phyloP scores from a whole-genome alignment of 2,888 invertebrate species.

The Macrophya annulata region DNA sequence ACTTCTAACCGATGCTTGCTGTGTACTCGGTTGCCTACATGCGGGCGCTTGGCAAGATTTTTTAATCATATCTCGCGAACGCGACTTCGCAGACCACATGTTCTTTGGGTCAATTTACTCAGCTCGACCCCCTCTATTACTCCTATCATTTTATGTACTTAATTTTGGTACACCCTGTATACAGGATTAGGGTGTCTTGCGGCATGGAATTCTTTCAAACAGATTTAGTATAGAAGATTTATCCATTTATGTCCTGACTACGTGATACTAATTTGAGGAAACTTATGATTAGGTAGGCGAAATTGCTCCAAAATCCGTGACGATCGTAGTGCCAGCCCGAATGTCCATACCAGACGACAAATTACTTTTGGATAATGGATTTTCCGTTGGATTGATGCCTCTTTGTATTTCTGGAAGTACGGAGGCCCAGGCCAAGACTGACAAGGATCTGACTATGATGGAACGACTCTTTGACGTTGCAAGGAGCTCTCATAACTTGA shows the following conservation, averaged over 20 bases:
- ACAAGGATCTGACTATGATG: slow-evolving; percentile 57
- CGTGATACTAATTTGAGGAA: neutral
- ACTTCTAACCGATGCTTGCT: too few species aligned
- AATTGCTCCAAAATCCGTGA: slow-evolving; percentile 67
- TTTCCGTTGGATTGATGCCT: slow-evolving; percentile 80
- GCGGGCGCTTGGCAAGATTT: too few species aligned
- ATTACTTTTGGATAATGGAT: slow-evolving; percentile 78
- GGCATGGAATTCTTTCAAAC: too few species aligned
- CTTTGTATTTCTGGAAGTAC: slow-evolving; percentile 75
- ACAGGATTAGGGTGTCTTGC: too few species aligned
- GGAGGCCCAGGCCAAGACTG: slow-evolving; percentile 27
- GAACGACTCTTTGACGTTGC: slow-evolving; percentile 75
- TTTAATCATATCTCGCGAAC: too few species aligned
- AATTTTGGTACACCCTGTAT: too few species aligned
- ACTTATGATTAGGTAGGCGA: slow-evolving; percentile 62
- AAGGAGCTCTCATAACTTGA: slow-evolving; percentile 74
- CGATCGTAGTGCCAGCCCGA: slow-evolving; percentile 73
- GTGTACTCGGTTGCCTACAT: too few species aligned
- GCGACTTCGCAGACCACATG: too few species aligned
- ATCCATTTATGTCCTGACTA: neutral
- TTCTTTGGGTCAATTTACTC: too few species aligned
- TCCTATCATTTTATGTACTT: too few species aligned
- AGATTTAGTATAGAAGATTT: neutral
- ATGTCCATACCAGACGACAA: slow-evolving; percentile 66
- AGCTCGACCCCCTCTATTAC: too few species aligned